Evolutionary conservation across 92 coral and sea anemone genomes (phyloP), one percentile per base, ranked within the genome.

Genomic region (Chrysogorgia sp.): DNA sequence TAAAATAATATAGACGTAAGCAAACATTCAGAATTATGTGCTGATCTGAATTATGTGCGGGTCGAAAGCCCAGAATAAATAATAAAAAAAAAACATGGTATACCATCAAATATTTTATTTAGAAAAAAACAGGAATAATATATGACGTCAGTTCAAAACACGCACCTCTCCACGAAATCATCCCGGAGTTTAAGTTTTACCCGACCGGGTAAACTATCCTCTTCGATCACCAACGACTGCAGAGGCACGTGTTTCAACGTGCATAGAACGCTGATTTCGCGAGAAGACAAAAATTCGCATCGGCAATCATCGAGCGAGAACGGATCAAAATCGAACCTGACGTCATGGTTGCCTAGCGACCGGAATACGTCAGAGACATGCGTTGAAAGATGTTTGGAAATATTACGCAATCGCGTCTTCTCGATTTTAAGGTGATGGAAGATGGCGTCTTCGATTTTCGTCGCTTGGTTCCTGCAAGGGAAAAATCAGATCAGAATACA

Each of bases 261-360:
- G 29, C 72, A 65, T 23, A 65, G 32, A 14, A 65, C 72, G 72
- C 37, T 65, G 17, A 65, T 20, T 31, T 34, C 53, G 37, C 30
- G 72, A 37, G 52, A 0, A 37, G 72, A 65, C 37, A 34, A 50
- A 33, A 22, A 10, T 50, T 65, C 29, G 37, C 53, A 65, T 7
- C 72, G 72, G 37, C 72, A 65, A 30, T 65, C 72, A n/a, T 65
- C 72, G 52, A 65, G 4, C 20, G 72, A 65, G n/a, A 65, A 65
- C 17, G 72, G 55, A 65, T 65, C 72, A 30, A 65, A 65, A 40
- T 65, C 72, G 29, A 65, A 40, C 29, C 55, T 65, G 55, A 65
- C 43, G 55, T 65, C 72, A 34, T 34, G 29, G 55, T 65, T 22
- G 22, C 72, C 72, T 9, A 65, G 72, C 72, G 52, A 50, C n/a